These are phyloP conservation scores for Scrobipalpa atriplicella DNA, from an alignment of 2,888 invertebrate genomes.

Conservation along the genomic window DNA sequence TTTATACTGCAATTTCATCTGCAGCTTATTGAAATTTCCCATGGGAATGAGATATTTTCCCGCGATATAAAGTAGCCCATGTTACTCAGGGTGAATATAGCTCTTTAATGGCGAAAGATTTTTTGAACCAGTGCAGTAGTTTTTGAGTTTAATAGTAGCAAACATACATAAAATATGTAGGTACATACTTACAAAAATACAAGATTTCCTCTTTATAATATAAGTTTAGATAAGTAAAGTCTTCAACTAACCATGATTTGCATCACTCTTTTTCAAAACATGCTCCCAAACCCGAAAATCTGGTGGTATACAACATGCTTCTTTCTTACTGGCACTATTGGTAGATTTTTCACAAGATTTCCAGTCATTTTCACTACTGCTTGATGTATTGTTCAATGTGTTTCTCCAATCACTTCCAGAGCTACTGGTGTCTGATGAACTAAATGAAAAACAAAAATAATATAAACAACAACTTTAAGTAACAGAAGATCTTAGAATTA, in stretches of 20 bases:
- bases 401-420: conserved; percentile 28
- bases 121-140: no score
- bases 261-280: conserved; percentile 43
- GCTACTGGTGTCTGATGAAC: conserved; percentile 43
- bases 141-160: no score
- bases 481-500: background rate
- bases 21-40: no score
- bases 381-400: conserved; percentile 40
- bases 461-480: background rate
- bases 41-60: no score
- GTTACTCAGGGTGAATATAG: no score
- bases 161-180: no score
- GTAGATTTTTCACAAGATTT: conserved; percentile 37
- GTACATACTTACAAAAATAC: no score
- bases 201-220: no score
- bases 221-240: no score
- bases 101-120: no score
- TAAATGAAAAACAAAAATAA: conserved; percentile 32
- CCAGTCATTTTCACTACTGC: conserved; percentile 36
- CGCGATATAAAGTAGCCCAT: no score
- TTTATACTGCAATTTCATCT: no score
- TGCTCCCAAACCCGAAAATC: conserved; percentile 67
- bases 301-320: conserved; percentile 44
- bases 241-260: conserved; percentile 48
- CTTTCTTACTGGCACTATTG: conserved; percentile 32